A percentile compares a stretch with the other conserved stretches of the same genome.
These are phyloP conservation scores for Muscicapa striata DNA, from an alignment of 2,797 vertebrate genomes.

Conservation along the genomic window DNA sequence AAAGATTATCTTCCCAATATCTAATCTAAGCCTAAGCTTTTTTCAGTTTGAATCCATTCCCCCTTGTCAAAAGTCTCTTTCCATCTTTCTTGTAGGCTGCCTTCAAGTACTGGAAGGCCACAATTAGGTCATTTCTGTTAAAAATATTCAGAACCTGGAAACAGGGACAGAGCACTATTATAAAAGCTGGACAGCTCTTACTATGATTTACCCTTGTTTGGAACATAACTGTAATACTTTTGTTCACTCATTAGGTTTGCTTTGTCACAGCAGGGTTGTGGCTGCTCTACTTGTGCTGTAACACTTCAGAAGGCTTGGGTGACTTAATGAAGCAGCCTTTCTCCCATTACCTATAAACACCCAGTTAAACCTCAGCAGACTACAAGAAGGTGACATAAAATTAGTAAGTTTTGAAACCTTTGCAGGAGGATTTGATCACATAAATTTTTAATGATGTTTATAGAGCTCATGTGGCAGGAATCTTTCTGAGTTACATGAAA, in stretches of 20 bases:
- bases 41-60: background rate
- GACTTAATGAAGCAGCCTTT: background rate
- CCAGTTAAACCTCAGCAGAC: background rate
- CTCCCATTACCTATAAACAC: background rate
- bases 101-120: no score
- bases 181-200: background rate
- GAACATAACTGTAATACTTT: background rate
- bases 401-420: background rate
- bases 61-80: background rate
- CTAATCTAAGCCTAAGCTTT: background rate
- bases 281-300: background rate
- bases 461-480: background rate
- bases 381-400: background rate
- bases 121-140: background rate
- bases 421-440: background rate
- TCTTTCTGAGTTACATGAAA: accelerated
- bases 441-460: background rate
- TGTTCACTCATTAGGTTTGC: background rate
- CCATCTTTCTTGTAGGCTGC: background rate
- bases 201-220: background rate
- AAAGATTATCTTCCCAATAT: background rate
- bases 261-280: background rate
- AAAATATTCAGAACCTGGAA: background rate
- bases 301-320: background rate
- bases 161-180: background rate